Evolutionary conservation across 2,113 vertebrate species (phyloP), one percentile per base, ranked within the genome.

Genomic region (Prunella himalayana): DNA sequence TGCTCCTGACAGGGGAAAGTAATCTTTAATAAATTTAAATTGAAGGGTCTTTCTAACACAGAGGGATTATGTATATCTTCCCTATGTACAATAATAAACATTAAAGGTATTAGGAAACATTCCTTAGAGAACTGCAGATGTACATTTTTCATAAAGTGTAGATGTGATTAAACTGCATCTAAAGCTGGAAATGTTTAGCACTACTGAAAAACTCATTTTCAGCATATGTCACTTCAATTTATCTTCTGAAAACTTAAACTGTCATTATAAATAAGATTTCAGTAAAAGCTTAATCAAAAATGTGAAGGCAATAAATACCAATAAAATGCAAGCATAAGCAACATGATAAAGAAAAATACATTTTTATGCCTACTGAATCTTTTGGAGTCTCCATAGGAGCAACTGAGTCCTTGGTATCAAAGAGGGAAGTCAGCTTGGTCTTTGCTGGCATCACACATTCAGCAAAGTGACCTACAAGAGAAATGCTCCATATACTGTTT

Each of bases 1-100:
- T 84, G 76, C 54, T 94, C 84, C 82, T 82, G 85, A 94, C 81
- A 94, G 90, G 25, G 94, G 60, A 95, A 97, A 96, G 90, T 86
- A 95, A 96, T 94, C 88, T 90, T 44, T 70, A 94, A 93, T 88
- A 96, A 95, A 95, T 95, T 93, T 75, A 53, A 90, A 90, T 33
- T 91, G 86, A 96, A 95, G 92, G 64, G 39, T 71, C 71, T 94
- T 90, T 97, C 66, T 86, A 95, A 94, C 54, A 78, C 47, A 60
- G 44, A 84, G 37, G 64, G 80, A 83, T 95, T 96, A 90, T 85
- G 82, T 80, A 81, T 47, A 89, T 65, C 82, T 86, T 90, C 70
- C 44, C 72, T 69, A 83, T 12, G 27, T 57, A 80, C 42, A 80
- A 31, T 37, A 39, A 85, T 86, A 80, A 96, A 93, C 69, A 81